phyloP scores from a whole-genome alignment of 2,797 vertebrate species.

The Pseudochromis fuscus region DNA sequence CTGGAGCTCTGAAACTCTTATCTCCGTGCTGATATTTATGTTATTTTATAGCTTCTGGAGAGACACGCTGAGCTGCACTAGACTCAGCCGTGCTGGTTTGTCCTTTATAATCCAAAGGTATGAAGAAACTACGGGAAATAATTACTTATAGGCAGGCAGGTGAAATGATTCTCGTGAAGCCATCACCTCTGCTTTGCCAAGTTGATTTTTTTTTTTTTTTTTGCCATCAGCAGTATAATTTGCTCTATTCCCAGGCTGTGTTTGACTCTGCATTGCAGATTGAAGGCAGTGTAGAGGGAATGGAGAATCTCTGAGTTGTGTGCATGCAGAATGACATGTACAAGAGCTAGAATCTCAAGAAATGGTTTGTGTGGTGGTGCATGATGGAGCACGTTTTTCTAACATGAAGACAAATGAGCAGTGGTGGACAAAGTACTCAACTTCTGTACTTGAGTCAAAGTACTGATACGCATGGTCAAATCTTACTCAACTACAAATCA shows the following conservation, averaged over 20 bases:
- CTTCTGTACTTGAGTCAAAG: no score
- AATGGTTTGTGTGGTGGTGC: slow-evolving; percentile 42
- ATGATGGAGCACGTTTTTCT: slow-evolving; percentile 42
- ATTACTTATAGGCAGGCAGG: slow-evolving; percentile 11
- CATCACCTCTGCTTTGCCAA: slow-evolving; percentile 21
- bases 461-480: no score
- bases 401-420: slow-evolving; percentile 33
- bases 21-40: slow-evolving; percentile 35
- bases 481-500: no score
- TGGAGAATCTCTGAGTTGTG: slow-evolving; percentile 19
- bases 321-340: slow-evolving; percentile 20
- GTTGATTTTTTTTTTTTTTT: neutral
- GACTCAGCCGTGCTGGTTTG: neutral
- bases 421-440: no score
- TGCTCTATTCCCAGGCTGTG: slow-evolving; percentile 43
- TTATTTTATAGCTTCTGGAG: slow-evolving; percentile 32
- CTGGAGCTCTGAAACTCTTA: slow-evolving; percentile 25
- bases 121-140: slow-evolving; percentile 10
- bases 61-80: slow-evolving; percentile 7
- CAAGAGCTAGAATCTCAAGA: slow-evolving; percentile 39
- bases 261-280: slow-evolving; percentile 57
- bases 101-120: slow-evolving; percentile 21
- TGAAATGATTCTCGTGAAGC: slow-evolving; percentile 15
- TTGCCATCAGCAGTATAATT: slow-evolving; percentile 46
- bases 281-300: slow-evolving; percentile 49